Percentiles rank a stretch among this genome's conserved stretches.
Evolutionary conservation across 2,888 invertebrate species (phyloP).

Genomic region (Clusia tigrina): DNA sequence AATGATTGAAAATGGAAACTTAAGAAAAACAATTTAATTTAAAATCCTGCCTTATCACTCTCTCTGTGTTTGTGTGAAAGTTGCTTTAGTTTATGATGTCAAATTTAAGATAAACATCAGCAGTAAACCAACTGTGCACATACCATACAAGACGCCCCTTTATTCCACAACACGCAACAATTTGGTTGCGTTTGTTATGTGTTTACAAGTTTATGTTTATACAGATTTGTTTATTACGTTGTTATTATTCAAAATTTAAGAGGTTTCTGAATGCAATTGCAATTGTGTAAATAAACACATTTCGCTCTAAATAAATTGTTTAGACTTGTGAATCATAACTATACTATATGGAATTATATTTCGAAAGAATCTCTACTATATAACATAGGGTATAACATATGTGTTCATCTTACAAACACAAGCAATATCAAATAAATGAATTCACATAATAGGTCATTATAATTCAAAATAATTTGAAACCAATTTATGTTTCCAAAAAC

Average conservation of each 20-base stretch:
- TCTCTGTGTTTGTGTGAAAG: not conserved
- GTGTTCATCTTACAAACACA: too few species aligned
- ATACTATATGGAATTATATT: too few species aligned
- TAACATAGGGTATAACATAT: too few species aligned
- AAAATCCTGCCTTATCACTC: not conserved
- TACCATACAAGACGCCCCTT: not conserved
- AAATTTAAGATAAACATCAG: not conserved
- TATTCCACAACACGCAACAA: not conserved
- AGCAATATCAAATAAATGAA: too few species aligned
- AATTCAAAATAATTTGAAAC: too few species aligned
- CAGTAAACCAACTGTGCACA: not conserved
- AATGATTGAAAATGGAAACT: not conserved
- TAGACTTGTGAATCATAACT: too few species aligned
- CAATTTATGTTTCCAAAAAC: too few species aligned
- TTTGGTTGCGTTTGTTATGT: conserved; percentile 29
- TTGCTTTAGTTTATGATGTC: not conserved
- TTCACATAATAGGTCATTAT: too few species aligned
- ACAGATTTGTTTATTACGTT: conserved; percentile 53
- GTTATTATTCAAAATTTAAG: conserved; percentile 46
- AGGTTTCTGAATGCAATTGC: conserved; percentile 50
- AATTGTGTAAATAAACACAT: conserved; percentile 50
- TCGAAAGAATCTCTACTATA: too few species aligned
- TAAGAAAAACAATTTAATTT: not conserved
- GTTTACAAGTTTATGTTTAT: conserved; percentile 50
- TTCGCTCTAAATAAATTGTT: conserved; percentile 19